phyloP scores from a whole-genome alignment of 1,140 invertebrate genomes.

The Heliconius congener region DNA sequence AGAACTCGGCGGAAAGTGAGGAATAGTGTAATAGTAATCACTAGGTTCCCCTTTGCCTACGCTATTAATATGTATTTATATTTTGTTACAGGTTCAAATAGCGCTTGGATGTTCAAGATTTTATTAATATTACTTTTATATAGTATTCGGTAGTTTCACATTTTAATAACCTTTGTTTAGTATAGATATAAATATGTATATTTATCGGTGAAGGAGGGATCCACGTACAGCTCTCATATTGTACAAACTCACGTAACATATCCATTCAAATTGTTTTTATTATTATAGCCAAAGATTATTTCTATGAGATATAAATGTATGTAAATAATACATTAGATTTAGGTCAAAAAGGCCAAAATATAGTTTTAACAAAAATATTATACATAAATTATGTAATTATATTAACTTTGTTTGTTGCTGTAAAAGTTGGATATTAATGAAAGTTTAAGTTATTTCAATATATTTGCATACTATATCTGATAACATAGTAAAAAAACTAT shows the following conservation, averaged over 20 bases:
- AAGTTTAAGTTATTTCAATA: not conserved
- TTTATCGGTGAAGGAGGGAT: slow-evolving; percentile 8
- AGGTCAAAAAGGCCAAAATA: slow-evolving; percentile 36
- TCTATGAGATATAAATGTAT: slow-evolving; percentile 9
- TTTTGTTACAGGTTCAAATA: slow-evolving; percentile 41
- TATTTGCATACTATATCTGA: not conserved
- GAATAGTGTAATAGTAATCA: too few species aligned
- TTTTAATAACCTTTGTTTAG: slow-evolving; percentile 10
- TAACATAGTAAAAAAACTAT: not conserved
- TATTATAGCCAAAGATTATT: slow-evolving; percentile 13
- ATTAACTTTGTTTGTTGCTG: slow-evolving; percentile 8
- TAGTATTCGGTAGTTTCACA: slow-evolving; percentile 43
- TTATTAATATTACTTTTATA: slow-evolving; percentile 36
- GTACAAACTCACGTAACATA: slow-evolving; percentile 44
- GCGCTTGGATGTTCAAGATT: slow-evolving; percentile 29
- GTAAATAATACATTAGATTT: slow-evolving; percentile 33
- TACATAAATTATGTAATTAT: not conserved
- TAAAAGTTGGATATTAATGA: not conserved
- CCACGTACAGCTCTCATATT: slow-evolving; percentile 26
- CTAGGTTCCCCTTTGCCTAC: too few species aligned
- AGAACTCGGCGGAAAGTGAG: too few species aligned
- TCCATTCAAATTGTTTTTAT: slow-evolving; percentile 22
- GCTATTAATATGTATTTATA: not conserved
- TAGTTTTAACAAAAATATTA: slow-evolving; percentile 11
- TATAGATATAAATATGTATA: slow-evolving; percentile 9